Evolutionary conservation across 1,140 invertebrate genomes (phyloP).

Genomic region (Camponotus pennsylvanicus): DNA sequence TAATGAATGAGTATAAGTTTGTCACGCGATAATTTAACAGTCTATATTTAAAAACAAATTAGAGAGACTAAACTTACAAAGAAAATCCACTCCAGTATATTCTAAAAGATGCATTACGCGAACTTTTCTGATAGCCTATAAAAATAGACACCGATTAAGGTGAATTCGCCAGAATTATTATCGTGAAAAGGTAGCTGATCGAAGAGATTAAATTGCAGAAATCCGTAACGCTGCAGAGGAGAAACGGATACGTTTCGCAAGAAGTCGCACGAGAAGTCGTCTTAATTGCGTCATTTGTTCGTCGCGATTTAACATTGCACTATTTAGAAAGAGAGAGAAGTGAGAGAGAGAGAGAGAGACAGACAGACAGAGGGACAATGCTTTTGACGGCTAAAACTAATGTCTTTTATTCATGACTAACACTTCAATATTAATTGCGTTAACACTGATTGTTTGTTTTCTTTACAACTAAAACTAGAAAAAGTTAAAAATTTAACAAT

Average conservation of each 20-base stretch:
- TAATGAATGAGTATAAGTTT: background rate
- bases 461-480: background rate
- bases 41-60: background rate
- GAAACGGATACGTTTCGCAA: conserved; percentile 65
- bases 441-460: background rate
- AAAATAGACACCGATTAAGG: background rate
- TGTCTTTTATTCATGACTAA: background rate
- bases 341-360: no score
- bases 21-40: background rate
- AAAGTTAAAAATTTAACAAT: conserved; percentile 29
- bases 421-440: conserved; percentile 11
- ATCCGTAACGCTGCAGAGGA: conserved; percentile 12
- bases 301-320: conserved; percentile 62
- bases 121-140: background rate
- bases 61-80: background rate
- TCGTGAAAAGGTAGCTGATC: background rate
- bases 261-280: conserved; percentile 11
- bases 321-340: conserved; percentile 13
- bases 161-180: background rate
- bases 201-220: conserved; percentile 1
- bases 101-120: background rate
- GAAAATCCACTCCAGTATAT: background rate
- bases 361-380: no score
- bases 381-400: conserved; percentile 12
- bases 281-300: conserved; percentile 65